Evolutionary conservation across 1,140 invertebrate genomes (phyloP).

Genomic region (Rhagoletis pomonella): DNA sequence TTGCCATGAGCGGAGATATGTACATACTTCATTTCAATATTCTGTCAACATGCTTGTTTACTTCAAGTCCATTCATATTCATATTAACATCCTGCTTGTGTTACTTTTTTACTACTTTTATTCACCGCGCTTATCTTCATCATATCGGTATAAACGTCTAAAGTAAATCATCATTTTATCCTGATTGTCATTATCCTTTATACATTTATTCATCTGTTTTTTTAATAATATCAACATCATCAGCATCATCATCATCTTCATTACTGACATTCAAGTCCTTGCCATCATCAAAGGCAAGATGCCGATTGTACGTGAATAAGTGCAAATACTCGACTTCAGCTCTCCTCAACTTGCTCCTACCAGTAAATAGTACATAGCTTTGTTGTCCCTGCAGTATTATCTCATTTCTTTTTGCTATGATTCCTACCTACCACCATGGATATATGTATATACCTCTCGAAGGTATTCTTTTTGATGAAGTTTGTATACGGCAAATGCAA

Average conservation of each 20-base stretch:
- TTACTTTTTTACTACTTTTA: background rate
- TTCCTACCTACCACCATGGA: background rate
- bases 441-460: background rate
- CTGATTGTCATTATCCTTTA: constrained; percentile 15
- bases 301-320: constrained; percentile 48
- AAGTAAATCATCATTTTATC: background rate
- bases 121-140: background rate
- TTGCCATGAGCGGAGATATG: constrained; percentile 30
- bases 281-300: constrained; percentile 19
- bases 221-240: constrained; percentile 11
- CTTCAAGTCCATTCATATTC: background rate
- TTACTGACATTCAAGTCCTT: constrained; percentile 10
- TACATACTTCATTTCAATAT: constrained; percentile 30
- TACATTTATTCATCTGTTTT: background rate
- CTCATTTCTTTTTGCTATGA: background rate
- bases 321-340: constrained; percentile 10
- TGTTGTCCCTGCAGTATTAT: background rate
- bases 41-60: constrained; percentile 3
- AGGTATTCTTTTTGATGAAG: constrained; percentile 18
- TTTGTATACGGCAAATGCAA: constrained; percentile 8
- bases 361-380: background rate
- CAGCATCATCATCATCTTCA: background rate
- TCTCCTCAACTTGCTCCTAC: background rate
- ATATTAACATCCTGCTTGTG: background rate
- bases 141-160: constrained; percentile 8